These are phyloP conservation scores for Sakesphorus luctuosus DNA, from an alignment of 2,113 vertebrate species.

Conservation along the genomic window DNA sequence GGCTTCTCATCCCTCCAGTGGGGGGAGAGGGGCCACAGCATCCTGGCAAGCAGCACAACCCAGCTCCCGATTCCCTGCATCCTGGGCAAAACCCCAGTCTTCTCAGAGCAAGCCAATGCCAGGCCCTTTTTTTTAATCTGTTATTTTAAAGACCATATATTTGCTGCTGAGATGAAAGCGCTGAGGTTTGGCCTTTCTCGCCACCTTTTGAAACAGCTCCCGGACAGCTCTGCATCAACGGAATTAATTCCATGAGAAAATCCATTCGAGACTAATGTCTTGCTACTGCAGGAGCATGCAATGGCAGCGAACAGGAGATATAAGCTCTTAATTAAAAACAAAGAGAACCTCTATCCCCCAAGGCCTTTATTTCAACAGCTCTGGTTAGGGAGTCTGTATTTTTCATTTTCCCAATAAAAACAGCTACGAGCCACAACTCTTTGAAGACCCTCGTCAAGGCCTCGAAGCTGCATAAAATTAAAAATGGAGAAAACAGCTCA, in stretches of 20 bases:
- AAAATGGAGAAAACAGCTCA: neutral
- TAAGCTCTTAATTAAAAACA: conserved; percentile 64
- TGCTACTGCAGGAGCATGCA: neutral
- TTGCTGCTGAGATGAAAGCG: conserved; percentile 37
- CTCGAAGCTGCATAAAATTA: conserved; percentile 16
- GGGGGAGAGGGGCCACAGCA: neutral
- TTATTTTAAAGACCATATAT: conserved; percentile 18
- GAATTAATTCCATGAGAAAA: conserved; percentile 37
- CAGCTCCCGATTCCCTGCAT: neutral
- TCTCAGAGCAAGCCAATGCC: neutral
- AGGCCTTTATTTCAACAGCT: conserved; percentile 25
- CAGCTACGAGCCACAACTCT: neutral
- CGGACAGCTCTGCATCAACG: conserved; percentile 6
- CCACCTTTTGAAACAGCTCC: conserved; percentile 10
- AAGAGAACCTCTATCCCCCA: conserved; percentile 47
- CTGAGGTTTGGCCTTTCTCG: conserved; percentile 30
- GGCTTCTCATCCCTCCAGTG: accelerated
- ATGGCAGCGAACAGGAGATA: conserved; percentile 10
- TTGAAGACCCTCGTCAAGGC: conserved; percentile 15
- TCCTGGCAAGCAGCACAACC: neutral
- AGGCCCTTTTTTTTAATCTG: neutral
- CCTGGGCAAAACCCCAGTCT: neutral
- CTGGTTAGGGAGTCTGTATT: conserved; percentile 25
- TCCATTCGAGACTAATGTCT: neutral
- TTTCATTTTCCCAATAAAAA: conserved; percentile 35